phyloP scores from a whole-genome alignment of 2,888 invertebrate genomes.

The Clivina fossor region DNA sequence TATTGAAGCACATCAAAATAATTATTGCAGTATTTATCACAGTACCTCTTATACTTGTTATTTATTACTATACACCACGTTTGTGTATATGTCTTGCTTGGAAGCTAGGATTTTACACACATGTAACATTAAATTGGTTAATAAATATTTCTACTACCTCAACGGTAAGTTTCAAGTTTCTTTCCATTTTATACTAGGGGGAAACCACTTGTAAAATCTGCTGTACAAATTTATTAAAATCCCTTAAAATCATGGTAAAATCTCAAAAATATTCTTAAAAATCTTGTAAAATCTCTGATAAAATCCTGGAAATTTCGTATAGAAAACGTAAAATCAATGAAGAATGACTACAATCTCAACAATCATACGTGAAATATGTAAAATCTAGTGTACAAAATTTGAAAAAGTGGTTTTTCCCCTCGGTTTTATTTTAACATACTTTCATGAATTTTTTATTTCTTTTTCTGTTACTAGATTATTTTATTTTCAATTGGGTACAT shows the following conservation, averaged over 20 bases:
- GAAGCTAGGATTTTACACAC: conserved; percentile 48
- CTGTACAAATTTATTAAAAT: too few species aligned
- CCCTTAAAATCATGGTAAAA: too few species aligned
- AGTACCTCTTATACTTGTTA: conserved; percentile 58
- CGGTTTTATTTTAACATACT: too few species aligned
- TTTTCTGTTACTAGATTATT: conserved; percentile 61
- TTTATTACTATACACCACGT: conserved; percentile 74
- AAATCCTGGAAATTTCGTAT: too few species aligned
- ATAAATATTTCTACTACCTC: conserved; percentile 48
- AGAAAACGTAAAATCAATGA: too few species aligned
- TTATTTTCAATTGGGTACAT: conserved; percentile 70
- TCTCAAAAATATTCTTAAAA: too few species aligned
- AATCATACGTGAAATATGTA: too few species aligned
- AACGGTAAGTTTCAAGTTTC: conserved; percentile 52
- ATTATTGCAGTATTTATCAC: conserved; percentile 54
- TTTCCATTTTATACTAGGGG: conserved; percentile 16
- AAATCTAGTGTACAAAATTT: too few species aligned
- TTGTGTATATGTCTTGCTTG: conserved; percentile 62
- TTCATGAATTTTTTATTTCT: conserved; percentile 10
- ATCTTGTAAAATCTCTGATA: too few species aligned
- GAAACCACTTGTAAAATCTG: too few species aligned
- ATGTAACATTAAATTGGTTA: conserved; percentile 47
- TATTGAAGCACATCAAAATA: conserved; percentile 67
- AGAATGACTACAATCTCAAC: too few species aligned
- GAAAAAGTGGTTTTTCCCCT: too few species aligned